phyloP scores from a whole-genome alignment of 35 echinoderm and acorn worm species.

The Amphiura filiformis region DNA sequence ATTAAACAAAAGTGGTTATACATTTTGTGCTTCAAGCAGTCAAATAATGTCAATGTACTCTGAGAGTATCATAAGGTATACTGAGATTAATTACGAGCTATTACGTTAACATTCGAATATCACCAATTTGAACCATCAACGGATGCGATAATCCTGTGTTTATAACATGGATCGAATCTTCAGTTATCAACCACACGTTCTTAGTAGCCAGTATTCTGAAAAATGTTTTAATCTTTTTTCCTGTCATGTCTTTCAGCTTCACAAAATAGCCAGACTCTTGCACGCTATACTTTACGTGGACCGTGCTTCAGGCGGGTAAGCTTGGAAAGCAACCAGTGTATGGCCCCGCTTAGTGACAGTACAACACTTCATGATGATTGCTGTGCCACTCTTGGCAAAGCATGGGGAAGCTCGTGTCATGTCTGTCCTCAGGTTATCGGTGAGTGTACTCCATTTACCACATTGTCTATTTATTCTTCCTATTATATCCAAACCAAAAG shows the following conservation, averaged over 20 bases:
- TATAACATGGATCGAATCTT: too few species aligned
- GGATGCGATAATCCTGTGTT: too few species aligned
- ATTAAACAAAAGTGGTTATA: too few species aligned
- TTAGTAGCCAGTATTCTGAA: neutral
- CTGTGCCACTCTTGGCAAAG: constrained; percentile 78
- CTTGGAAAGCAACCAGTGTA: constrained; percentile 37
- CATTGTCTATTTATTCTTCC: too few species aligned
- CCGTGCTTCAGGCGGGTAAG: constrained; percentile 80
- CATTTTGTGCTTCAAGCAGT: too few species aligned
- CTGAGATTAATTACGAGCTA: too few species aligned
- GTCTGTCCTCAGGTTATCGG: constrained; percentile 79
- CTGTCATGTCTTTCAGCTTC: constrained; percentile 5
- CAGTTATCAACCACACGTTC: neutral
- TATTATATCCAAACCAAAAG: too few species aligned
- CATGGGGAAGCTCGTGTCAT: constrained; percentile 74
- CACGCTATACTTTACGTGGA: constrained; percentile 71
- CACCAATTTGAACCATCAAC: too few species aligned
- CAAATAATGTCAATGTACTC: too few species aligned
- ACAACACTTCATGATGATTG: constrained; percentile 88
- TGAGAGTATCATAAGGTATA: too few species aligned
- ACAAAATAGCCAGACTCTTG: neutral
- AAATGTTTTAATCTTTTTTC: neutral
- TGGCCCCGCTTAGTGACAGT: constrained; percentile 56
- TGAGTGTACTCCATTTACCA: constrained; percentile 21
- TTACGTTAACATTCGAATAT: too few species aligned